Percentiles rank a stretch among this genome's conserved stretches.
Evolutionary conservation across 2,888 invertebrate genomes (phyloP).

Genomic region (Unio pictorum): DNA sequence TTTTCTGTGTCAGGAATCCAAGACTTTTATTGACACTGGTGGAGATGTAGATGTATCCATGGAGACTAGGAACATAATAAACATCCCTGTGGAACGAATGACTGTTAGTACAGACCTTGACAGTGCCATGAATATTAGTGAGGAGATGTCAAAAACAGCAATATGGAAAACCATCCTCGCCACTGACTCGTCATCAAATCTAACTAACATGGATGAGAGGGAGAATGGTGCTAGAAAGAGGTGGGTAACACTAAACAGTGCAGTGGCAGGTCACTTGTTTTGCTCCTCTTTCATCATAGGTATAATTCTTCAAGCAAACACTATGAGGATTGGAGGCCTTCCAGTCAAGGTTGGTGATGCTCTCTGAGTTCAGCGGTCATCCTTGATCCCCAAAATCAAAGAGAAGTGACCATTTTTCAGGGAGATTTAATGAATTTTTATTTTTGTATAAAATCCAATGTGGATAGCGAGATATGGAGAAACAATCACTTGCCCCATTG

Average conservation of each 20-base stretch:
- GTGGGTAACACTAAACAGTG: conserved; percentile 3
- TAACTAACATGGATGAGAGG: background rate
- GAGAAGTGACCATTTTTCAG: no score
- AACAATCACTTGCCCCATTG: no score
- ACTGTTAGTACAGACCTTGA: conserved; percentile 43
- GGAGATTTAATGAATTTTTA: no score
- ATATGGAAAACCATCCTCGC: conserved; percentile 80
- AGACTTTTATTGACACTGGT: conserved; percentile 4
- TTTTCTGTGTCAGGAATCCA: no score
- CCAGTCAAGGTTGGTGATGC: no score
- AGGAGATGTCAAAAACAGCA: conserved; percentile 93
- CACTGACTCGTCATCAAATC: conserved; percentile 35
- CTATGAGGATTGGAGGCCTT: no score
- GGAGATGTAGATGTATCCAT: conserved; percentile 7
- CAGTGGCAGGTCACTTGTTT: background rate
- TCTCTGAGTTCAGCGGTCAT: no score
- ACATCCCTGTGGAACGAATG: conserved; percentile 80
- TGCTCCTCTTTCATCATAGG: no score
- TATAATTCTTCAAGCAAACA: no score
- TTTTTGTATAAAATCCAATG: no score
- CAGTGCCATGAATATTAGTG: conserved; percentile 77
- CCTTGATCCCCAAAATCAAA: no score
- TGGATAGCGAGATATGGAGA: no score
- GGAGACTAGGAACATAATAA: conserved; percentile 91
- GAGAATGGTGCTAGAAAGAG: conserved; percentile 5